Evolutionary conservation across 2,797 vertebrate species (phyloP).

Genomic region (Triplophysa yarkandensis): DNA sequence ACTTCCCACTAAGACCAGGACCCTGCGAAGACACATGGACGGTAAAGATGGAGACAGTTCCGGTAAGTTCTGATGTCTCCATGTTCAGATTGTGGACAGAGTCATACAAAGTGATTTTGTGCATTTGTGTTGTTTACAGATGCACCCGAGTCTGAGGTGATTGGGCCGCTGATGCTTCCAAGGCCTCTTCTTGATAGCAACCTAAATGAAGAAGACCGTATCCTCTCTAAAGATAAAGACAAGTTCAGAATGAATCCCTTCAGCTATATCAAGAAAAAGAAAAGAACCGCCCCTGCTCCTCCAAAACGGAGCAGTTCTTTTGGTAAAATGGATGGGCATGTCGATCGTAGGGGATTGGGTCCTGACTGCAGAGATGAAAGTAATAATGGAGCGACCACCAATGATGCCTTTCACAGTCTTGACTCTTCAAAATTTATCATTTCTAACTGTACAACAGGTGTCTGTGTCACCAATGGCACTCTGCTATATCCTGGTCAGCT

Average conservation of each 20-base stretch:
- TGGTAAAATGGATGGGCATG: slow-evolving; percentile 83
- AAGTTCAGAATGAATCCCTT: slow-evolving; percentile 87
- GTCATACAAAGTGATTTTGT: background rate
- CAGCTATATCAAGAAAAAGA: slow-evolving; percentile 96
- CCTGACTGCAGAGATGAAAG: slow-evolving; percentile 83
- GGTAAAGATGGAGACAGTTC: slow-evolving; percentile 80
- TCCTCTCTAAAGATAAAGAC: slow-evolving; percentile 90
- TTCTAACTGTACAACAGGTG: slow-evolving; percentile 73
- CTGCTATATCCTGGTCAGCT: slow-evolving; percentile 79
- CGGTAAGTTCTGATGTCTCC: slow-evolving; percentile 63
- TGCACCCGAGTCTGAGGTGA: slow-evolving; percentile 79
- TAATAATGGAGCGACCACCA: slow-evolving; percentile 76
- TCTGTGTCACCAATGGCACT: slow-evolving; percentile 83
- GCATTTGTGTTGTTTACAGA: slow-evolving; percentile 72
- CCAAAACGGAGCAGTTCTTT: slow-evolving; percentile 97
- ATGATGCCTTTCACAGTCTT: slow-evolving; percentile 65
- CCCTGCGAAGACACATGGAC: slow-evolving; percentile 83
- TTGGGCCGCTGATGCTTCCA: slow-evolving; percentile 87
- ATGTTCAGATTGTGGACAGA: background rate
- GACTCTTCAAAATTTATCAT: slow-evolving; percentile 78
- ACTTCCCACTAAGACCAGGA: slow-evolving; percentile 95
- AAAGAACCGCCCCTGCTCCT: slow-evolving; percentile 89
- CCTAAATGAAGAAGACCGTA: slow-evolving; percentile 89
- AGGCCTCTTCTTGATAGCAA: slow-evolving; percentile 78
- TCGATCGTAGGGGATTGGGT: slow-evolving; percentile 69